These are phyloP conservation scores for Eolophus roseicapilla DNA, from an alignment of 2,113 vertebrate genomes.

Conservation along the genomic window DNA sequence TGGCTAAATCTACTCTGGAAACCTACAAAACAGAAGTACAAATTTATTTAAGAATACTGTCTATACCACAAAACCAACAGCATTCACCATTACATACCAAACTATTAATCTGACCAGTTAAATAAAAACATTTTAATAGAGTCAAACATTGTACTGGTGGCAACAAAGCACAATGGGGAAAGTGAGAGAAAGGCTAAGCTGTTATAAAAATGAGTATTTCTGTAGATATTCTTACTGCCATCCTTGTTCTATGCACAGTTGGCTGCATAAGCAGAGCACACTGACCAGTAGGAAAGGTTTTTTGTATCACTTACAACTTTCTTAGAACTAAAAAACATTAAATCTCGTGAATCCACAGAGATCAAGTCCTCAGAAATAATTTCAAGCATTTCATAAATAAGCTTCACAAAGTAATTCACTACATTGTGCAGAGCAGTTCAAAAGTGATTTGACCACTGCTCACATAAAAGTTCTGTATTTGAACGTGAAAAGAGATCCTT, in stretches of 20 bases:
- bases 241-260: neutral
- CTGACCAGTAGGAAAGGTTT: neutral
- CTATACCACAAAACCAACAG: neutral
- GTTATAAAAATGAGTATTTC: neutral
- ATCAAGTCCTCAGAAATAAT: neutral
- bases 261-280: neutral
- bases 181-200: neutral
- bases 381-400: neutral
- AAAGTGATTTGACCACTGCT: neutral
- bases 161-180: neutral
- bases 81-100: neutral
- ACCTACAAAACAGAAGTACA: conserved; percentile 70
- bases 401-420: neutral
- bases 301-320: neutral
- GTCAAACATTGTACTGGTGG: neutral
- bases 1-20: conserved; percentile 90
- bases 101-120: neutral
- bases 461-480: neutral
- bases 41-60: neutral
- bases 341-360: neutral
- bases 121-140: neutral
- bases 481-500: neutral
- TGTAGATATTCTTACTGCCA: neutral
- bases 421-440: neutral
- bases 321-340: neutral